Conservation (phyloP, 1,140 invertebrate genomes). For the Plutomurus gul region DNA sequence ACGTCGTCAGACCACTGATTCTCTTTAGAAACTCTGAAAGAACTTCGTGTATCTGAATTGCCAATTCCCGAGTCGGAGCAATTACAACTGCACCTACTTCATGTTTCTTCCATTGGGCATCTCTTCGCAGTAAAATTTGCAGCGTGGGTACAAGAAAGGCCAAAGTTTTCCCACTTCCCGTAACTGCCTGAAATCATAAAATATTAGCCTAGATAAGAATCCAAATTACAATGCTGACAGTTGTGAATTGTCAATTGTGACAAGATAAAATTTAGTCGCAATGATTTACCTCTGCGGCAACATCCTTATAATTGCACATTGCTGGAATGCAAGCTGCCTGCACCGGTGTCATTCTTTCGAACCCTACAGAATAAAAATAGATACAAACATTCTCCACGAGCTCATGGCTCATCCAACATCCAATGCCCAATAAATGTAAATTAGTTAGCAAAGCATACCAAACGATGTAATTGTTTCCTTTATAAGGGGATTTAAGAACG, state of each 20-base stretch:
- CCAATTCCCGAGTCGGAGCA: conserved; percentile 91
- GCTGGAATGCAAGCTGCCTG: conserved; percentile 88
- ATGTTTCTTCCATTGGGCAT: conserved; percentile 70
- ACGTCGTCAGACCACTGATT: neutral
- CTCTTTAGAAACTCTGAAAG: conserved; percentile 66
- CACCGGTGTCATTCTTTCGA: conserved; percentile 69
- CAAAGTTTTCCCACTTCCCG: conserved; percentile 95
- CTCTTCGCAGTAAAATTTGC: conserved; percentile 72
- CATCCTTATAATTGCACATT: conserved; percentile 87
- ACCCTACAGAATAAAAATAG: no score
- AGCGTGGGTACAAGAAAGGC: conserved; percentile 90
- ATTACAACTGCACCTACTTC: conserved; percentile 88
- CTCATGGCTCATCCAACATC: no score
- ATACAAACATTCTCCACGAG: no score
- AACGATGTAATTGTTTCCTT: neutral
- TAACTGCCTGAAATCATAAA: conserved; percentile 71
- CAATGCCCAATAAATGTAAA: neutral
- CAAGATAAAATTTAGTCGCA: neutral
- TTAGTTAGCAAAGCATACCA: neutral
- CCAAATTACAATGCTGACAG: neutral
- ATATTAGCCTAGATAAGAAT: neutral
- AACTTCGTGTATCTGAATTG: conserved; percentile 83
- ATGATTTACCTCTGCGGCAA: conserved; percentile 76
- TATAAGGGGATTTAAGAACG: neutral
- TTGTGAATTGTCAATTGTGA: no score